Percentiles rank a stretch among this genome's conserved stretches.
phyloP scores from a whole-genome alignment of 64 coral and sea anemone species.

The Montipora cactus region DNA sequence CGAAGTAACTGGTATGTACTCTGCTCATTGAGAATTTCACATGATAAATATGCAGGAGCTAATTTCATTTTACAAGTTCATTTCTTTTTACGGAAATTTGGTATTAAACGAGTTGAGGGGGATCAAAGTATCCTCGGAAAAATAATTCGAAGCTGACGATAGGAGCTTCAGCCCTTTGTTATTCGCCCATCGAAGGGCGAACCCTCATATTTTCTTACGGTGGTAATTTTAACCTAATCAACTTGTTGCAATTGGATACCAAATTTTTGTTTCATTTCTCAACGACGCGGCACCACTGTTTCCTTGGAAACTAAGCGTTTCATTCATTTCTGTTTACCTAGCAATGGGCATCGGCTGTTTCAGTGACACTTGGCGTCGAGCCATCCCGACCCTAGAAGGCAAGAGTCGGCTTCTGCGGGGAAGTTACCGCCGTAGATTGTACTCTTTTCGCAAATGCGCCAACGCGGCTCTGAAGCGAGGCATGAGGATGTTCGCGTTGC shows the following conservation, averaged over 20 bases:
- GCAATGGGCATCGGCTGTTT: slow-evolving; percentile 42
- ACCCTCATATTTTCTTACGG: no score
- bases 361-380: slow-evolving; percentile 30
- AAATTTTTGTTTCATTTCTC: no score
- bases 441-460: slow-evolving; percentile 38
- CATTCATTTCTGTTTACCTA: neutral
- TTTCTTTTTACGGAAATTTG: no score
- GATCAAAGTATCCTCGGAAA: no score
- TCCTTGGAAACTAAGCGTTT: neutral
- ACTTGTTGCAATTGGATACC: no score
- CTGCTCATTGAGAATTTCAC: no score
- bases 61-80: neutral
- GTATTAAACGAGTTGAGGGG: no score
- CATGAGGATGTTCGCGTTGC: slow-evolving; percentile 30
- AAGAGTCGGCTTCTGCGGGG: slow-evolving; percentile 32
- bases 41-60: no score
- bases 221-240: no score
- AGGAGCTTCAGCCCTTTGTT: no score
- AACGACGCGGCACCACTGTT: neutral
- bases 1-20: slow-evolving; percentile 5
- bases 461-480: slow-evolving; percentile 3
- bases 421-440: slow-evolving; percentile 25
- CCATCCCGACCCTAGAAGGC: slow-evolving; percentile 13
- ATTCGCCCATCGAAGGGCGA: no score
- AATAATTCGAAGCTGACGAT: no score